Conservation (phyloP, 2,113 vertebrate species). For the Tupaia chinensis region DNA sequence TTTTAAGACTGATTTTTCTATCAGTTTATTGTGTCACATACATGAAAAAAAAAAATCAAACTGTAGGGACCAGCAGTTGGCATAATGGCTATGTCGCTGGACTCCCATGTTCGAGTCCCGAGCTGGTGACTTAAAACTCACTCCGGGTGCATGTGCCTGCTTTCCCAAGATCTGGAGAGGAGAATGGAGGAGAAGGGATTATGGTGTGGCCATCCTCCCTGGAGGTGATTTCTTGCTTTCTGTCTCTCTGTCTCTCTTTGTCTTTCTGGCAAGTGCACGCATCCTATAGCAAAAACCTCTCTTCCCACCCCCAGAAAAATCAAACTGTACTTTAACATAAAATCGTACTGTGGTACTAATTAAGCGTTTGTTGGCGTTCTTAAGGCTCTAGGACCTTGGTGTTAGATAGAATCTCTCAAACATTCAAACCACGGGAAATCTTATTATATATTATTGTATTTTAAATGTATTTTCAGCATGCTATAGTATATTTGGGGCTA, state of each 20-base stretch:
- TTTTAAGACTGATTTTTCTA: conserved; percentile 41
- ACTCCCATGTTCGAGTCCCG: too few species aligned
- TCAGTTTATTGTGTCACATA: neutral
- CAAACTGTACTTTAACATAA: conserved; percentile 3
- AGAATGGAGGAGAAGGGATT: too few species aligned
- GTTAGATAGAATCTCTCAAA: conserved; percentile 28
- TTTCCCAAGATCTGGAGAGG: too few species aligned
- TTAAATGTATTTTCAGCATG: neutral
- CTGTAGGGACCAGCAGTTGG: too few species aligned
- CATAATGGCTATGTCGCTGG: too few species aligned
- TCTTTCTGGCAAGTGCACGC: too few species aligned
- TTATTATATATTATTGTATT: conserved; percentile 7
- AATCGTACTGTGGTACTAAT: neutral
- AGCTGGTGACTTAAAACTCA: too few species aligned
- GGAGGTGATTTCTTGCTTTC: too few species aligned
- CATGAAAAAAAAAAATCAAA: neutral
- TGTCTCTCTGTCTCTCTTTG: too few species aligned
- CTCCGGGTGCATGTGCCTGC: too few species aligned
- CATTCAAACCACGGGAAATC: neutral
- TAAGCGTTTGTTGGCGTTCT: conserved; percentile 22
- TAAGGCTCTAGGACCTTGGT: neutral
- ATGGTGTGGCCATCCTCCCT: too few species aligned
- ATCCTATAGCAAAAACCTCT: too few species aligned
- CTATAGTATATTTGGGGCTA: neutral
- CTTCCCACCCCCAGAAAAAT: neutral